Conservation (phyloP, 1,140 invertebrate genomes). For the Drosophila pachea region DNA sequence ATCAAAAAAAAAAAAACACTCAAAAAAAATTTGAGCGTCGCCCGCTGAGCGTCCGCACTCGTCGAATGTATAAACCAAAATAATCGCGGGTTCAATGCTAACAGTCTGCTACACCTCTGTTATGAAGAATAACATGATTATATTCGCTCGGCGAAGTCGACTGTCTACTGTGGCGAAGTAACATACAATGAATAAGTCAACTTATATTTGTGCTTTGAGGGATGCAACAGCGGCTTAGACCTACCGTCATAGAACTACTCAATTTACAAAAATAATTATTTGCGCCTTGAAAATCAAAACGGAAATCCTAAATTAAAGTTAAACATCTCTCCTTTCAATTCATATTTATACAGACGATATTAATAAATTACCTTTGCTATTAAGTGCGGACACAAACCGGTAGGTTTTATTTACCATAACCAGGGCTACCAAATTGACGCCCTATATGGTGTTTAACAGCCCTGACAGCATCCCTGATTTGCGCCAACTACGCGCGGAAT, state of each 20-base stretch:
- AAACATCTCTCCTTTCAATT: too few relatives aligned
- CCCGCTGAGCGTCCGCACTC: conserved; percentile 1
- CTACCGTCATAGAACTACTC: too few relatives aligned
- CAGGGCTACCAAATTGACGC: background rate
- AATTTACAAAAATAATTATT: too few relatives aligned
- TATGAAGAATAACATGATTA: conserved; percentile 10
- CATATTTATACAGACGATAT: background rate
- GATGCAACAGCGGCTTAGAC: background rate
- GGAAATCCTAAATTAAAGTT: too few relatives aligned
- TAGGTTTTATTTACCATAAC: background rate
- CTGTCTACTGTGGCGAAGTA: conserved; percentile 14
- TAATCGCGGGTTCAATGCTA: conserved; percentile 8
- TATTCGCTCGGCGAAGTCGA: conserved; percentile 2
- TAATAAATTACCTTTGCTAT: background rate
- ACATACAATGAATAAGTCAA: background rate
- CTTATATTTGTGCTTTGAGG: background rate
- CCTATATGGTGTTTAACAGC: too few relatives aligned
- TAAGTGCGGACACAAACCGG: conserved; percentile 10
- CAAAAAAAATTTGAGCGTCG: background rate
- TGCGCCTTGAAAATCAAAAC: too few relatives aligned
- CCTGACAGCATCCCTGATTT: background rate
- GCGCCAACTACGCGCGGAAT: background rate
- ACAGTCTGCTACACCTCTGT: conserved; percentile 10
- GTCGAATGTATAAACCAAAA: conserved; percentile 4
- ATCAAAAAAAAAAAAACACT: conserved; percentile 33